A percentile compares a stretch with the other conserved stretches of the same genome.
Conservation (phyloP, 2,888 invertebrate genomes). For the Prosopocoilus inquinatus region DNA sequence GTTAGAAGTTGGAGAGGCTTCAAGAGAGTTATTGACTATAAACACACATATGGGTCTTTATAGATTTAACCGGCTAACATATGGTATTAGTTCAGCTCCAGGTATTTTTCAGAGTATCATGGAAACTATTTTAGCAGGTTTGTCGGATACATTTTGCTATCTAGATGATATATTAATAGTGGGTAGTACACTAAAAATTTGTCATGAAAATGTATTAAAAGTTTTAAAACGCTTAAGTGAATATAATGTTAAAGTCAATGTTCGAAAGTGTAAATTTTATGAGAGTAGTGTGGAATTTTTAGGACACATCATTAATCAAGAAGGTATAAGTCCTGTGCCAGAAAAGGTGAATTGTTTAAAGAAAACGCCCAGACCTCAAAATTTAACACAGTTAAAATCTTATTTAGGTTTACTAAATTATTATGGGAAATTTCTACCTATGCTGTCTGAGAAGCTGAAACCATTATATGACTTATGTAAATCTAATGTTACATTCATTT, state of each 20-base stretch:
- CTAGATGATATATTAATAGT: constrained; percentile 28
- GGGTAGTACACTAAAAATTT: constrained; percentile 8
- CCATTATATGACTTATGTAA: too few relatives aligned
- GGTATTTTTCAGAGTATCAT: constrained; percentile 27
- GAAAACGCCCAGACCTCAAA: too few relatives aligned
- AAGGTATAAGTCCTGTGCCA: too few relatives aligned
- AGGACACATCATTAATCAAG: constrained; percentile 13
- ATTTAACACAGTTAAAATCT: too few relatives aligned
- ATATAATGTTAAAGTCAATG: constrained; percentile 26
- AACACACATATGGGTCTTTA: constrained; percentile 34
- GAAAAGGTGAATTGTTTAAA: too few relatives aligned
- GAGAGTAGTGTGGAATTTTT: constrained; percentile 24
- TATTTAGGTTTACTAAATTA: too few relatives aligned
- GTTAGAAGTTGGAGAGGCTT: constrained; percentile 22
- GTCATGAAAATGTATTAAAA: constrained; percentile 10
- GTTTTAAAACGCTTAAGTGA: constrained; percentile 21
- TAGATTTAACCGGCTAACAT: constrained; percentile 27
- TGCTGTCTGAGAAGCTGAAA: too few relatives aligned
- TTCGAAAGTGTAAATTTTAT: constrained; percentile 25
- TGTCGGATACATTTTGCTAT: constrained; percentile 17
- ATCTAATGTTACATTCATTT: too few relatives aligned
- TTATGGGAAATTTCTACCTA: too few relatives aligned
- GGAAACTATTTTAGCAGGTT: constrained; percentile 17
- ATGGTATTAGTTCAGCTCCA: constrained; percentile 30
- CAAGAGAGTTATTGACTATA: constrained; percentile 31